Percentiles rank a stretch among this genome's conserved stretches.
phyloP scores from a whole-genome alignment of 2,113 vertebrate genomes.

The Menura novaehollandiae region DNA sequence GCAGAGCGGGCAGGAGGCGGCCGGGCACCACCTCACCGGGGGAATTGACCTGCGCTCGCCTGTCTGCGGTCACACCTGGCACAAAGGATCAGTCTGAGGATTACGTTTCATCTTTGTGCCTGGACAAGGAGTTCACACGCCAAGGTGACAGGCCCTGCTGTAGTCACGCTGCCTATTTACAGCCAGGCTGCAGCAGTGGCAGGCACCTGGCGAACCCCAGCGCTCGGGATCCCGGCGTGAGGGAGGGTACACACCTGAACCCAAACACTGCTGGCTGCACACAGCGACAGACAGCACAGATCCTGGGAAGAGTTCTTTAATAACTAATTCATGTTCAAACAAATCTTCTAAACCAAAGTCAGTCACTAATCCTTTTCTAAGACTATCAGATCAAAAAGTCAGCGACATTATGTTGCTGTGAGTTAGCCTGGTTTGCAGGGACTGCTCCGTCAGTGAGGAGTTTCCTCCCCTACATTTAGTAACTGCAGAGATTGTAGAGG shows the following conservation, averaged over 20 bases:
- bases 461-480: background rate
- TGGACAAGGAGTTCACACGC: background rate
- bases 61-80: background rate
- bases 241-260: background rate
- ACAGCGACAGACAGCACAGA: rapidly evolving
- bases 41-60: background rate
- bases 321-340: background rate
- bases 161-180: background rate
- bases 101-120: background rate
- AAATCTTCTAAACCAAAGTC: background rate
- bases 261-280: background rate
- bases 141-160: background rate
- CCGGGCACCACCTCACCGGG: rapidly evolving
- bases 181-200: background rate
- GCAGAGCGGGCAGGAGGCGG: background rate
- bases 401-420: rapidly evolving
- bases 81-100: background rate
- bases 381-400: background rate
- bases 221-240: rapidly evolving
- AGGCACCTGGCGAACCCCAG: rapidly evolving
- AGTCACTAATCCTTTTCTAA: background rate
- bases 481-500: background rate
- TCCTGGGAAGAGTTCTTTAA: background rate
- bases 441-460: background rate
- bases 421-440: background rate